phyloP scores from a whole-genome alignment of 1,140 invertebrate species.

The Drosophila persimilis region DNA sequence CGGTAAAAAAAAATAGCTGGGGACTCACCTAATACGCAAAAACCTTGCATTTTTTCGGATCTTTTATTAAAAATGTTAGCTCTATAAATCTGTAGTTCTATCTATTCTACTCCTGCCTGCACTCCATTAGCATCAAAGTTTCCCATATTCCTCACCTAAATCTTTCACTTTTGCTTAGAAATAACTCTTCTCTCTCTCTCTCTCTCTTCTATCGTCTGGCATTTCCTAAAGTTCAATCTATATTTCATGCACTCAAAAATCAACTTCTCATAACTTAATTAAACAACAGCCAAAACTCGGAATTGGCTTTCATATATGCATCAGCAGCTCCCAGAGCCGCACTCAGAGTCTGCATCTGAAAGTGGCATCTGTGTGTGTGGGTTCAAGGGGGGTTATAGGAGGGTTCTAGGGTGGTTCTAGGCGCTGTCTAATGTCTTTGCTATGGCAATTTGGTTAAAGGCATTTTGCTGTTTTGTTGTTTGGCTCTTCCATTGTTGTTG shows the following conservation, averaged over 20 bases:
- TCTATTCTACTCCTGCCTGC: too few species aligned
- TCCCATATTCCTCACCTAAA: too few species aligned
- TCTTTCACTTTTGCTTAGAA: too few species aligned
- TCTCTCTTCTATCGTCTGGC: too few species aligned
- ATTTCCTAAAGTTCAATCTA: background rate
- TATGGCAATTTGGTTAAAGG: conserved; percentile 49
- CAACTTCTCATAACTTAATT: conserved; percentile 47
- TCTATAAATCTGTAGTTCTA: too few species aligned
- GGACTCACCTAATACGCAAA: too few species aligned
- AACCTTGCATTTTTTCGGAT: too few species aligned
- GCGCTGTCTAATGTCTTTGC: conserved; percentile 40
- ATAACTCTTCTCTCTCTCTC: too few species aligned
- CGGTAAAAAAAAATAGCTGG: too few species aligned
- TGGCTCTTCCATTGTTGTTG: conserved; percentile 20
- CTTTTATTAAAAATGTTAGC: too few species aligned
- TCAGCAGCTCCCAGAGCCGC: background rate
- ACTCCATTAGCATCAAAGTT: too few species aligned
- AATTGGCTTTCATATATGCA: conserved; percentile 47
- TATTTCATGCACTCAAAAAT: conserved; percentile 39
- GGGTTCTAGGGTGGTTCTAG: background rate
- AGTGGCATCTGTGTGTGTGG: background rate
- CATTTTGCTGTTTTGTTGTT: conserved; percentile 43
- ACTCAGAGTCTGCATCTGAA: conserved; percentile 11
- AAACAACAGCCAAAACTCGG: conserved; percentile 14
- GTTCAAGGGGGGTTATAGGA: too few species aligned